Evolutionary conservation across 2,113 vertebrate species (phyloP).

Genomic region (Psittacula cyanocephala): DNA sequence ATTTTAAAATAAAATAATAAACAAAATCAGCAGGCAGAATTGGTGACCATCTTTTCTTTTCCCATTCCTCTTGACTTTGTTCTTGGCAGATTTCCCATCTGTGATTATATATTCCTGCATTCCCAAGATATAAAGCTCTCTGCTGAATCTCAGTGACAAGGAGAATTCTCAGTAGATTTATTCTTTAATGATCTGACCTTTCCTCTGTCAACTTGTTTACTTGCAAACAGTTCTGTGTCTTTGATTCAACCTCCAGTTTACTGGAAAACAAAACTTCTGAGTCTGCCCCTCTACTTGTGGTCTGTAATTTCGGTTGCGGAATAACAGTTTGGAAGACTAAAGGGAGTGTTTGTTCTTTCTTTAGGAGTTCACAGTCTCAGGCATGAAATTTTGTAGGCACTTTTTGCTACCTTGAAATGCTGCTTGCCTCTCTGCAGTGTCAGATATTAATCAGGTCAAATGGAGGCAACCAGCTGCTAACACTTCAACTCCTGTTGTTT

Average conservation of each 20-base stretch:
- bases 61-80: neutral
- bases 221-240: slow-evolving; percentile 47
- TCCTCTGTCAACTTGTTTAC: slow-evolving; percentile 63
- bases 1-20: neutral
- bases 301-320: neutral
- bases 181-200: slow-evolving; percentile 49
- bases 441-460: neutral
- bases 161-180: slow-evolving; percentile 42
- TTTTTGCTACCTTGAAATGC: neutral
- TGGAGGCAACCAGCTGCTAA: neutral
- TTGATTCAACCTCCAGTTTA: slow-evolving; percentile 46
- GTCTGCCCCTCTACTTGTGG: slow-evolving; percentile 3
- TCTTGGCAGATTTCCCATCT: neutral
- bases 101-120: neutral
- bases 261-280: slow-evolving; percentile 36
- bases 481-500: neutral
- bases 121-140: neutral
- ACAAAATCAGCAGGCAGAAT: neutral
- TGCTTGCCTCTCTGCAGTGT: neutral
- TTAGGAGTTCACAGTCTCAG: rapidly evolving
- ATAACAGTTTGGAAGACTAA: neutral
- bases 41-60: neutral
- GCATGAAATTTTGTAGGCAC: neutral
- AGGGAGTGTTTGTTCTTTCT: neutral
- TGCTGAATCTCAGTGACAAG: slow-evolving; percentile 18